Base-by-base conservation (phyloP, 1,140 invertebrate genomes). In the Caenorhabditis briggsae region DNA sequence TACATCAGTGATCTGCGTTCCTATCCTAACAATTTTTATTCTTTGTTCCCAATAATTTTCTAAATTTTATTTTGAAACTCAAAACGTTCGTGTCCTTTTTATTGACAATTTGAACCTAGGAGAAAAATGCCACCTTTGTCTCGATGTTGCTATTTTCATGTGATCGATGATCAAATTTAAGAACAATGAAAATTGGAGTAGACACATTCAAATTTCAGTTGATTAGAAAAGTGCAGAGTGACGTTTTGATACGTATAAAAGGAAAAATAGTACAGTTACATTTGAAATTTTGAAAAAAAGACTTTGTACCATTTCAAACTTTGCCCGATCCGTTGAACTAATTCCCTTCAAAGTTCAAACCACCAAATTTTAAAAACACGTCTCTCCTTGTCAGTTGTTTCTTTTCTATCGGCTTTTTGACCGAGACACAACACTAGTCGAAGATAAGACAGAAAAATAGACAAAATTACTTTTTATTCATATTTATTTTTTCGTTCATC, bases 381-480 rank as follows among this genome's bases (percentile, higher is more conserved):
- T 61, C 59, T 20, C 46, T 78, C 14, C 46, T 78, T 25, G 43
- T 78, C 70, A 78, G 43, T 78, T 78, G 70, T 50, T 78, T 78
- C 70, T 53, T 2, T n/a, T 5, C 46, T 78, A 78, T 78, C 70
- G 70, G 46, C 43, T 78, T 78, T 78, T 78, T 18, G 16, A 12
- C 14, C 20, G 50, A 78, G 41, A 70, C 23, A 78, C 46, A 48
- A 50, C 46, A 50, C 70, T 20, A 6, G 11, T 78, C 20, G 46
- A 78, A 78, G 70, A 78, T 48, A 78, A 20, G 8, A 12, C 2
- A 50, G 70, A 50, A 46, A 78, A 5, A 50, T 18, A 78, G 1
- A 48, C 70, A 78, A 12, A 50, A n/a, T n/a, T 14, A 20, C 23
- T n/a, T 23, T 48, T 50, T 53, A 3, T 23, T 50, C 5, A 8